A percentile compares a stretch with the other conserved stretches of the same genome.
phyloP scores from a whole-genome alignment of 2,113 vertebrate species.

The Erinaceus europaeus region DNA sequence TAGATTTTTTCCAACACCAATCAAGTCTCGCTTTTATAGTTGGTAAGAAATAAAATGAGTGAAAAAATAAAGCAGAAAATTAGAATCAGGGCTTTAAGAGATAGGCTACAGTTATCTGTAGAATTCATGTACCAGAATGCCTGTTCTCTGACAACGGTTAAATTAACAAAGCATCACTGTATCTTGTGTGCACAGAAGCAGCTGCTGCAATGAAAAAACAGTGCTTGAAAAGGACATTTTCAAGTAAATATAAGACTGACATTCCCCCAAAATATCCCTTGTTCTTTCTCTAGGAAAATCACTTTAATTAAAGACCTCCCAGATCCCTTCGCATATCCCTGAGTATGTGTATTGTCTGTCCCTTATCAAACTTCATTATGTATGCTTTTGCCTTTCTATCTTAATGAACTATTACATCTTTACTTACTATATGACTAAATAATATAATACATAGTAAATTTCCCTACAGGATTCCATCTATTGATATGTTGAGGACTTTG shows the following conservation, averaged over 20 bases:
- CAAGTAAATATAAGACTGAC: constrained; percentile 15
- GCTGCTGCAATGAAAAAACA: neutral
- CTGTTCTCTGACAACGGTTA: constrained; percentile 2
- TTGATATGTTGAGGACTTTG: neutral
- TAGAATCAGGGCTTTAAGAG: constrained; percentile 11
- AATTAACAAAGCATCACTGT: neutral
- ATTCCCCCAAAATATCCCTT: constrained; percentile 26
- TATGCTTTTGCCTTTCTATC: neutral
- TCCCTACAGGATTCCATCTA: neutral
- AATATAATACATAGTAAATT: neutral
- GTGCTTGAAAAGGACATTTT: constrained; percentile 29
- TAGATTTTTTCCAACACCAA: neutral
- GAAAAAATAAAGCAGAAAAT: constrained; percentile 35
- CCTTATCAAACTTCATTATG: neutral
- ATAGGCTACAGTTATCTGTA: neutral
- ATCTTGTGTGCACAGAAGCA: neutral
- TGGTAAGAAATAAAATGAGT: neutral
- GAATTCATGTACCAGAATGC: neutral
- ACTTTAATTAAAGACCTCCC: neutral
- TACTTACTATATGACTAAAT: neutral
- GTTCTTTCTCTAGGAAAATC: neutral
- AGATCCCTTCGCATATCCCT: neutral
- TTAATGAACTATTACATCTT: neutral
- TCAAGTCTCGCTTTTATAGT: neutral
- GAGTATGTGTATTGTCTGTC: neutral